phyloP scores from a whole-genome alignment of 2,113 vertebrate genomes.

The Neodontobutis hainanensis region DNA sequence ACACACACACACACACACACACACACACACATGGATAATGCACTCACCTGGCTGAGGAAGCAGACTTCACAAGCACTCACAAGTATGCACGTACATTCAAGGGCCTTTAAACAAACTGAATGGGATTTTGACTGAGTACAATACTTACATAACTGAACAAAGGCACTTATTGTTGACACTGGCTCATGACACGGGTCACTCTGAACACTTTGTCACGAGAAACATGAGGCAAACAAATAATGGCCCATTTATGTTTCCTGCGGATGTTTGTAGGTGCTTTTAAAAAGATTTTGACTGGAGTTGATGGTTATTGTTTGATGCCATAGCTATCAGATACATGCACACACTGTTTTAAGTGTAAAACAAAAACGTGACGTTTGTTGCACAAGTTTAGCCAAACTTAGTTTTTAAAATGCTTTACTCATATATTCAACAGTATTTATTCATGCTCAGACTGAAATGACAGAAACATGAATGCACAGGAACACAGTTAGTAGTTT shows the following conservation, averaged over 20 bases:
- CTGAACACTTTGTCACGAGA: slow-evolving; percentile 5
- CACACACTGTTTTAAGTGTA: background rate
- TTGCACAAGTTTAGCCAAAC: no score
- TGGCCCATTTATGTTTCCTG: background rate
- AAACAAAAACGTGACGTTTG: background rate
- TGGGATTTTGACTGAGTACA: slow-evolving; percentile 11
- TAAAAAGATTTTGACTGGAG: no score
- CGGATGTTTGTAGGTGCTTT: background rate
- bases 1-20: background rate
- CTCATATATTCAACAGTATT: no score
- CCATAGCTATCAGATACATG: background rate
- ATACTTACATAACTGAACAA: slow-evolving; percentile 31
- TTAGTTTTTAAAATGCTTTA: no score
- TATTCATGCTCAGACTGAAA: no score
- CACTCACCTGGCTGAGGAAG: slow-evolving; percentile 57
- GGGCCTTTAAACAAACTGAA: slow-evolving; percentile 21
- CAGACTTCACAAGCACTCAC: slow-evolving; percentile 17
- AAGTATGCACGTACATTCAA: slow-evolving; percentile 31
- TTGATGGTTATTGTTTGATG: background rate
- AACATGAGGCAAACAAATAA: background rate
- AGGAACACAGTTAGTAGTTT: background rate
- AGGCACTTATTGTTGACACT: slow-evolving; percentile 9
- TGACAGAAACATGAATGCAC: no score
- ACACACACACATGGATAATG: slow-evolving; percentile 33
- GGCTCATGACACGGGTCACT: slow-evolving; percentile 9